Evolutionary conservation across 2,113 vertebrate genomes (phyloP).

Genomic region (Gallinago undulata): DNA sequence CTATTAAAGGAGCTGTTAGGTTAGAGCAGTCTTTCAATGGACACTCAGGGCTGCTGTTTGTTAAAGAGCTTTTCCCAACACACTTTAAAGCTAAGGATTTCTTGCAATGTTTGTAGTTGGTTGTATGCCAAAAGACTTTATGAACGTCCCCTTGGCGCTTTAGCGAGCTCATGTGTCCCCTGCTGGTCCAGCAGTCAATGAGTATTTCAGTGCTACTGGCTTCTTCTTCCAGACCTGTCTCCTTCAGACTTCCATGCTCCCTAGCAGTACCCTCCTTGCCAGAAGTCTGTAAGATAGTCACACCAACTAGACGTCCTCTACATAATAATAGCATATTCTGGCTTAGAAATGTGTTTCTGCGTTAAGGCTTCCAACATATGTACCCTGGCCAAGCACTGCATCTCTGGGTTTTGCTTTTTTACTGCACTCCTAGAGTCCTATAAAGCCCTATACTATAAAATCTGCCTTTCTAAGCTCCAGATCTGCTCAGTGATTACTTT

Average conservation of each 20-base stretch:
- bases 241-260: not conserved
- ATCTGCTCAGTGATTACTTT: not conserved
- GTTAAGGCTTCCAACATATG: not conserved
- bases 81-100: not conserved
- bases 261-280: not conserved
- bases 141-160: not conserved
- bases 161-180: fast-evolving
- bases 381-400: not conserved
- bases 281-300: not conserved
- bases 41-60: not conserved
- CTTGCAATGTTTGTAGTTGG: not conserved
- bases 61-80: not conserved
- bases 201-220: not conserved
- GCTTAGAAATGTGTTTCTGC: not conserved
- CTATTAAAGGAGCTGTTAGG: not conserved
- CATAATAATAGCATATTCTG: not conserved
- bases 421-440: not conserved
- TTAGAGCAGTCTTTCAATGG: not conserved
- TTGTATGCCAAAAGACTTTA: not conserved
- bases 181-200: not conserved
- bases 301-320: not conserved
- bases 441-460: not conserved
- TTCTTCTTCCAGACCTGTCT: conserved; percentile 4
- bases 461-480: not conserved
- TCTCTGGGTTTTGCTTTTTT: not conserved